Conservation (phyloP, 2,888 invertebrate genomes). For the Embidobia sp. region DNA sequence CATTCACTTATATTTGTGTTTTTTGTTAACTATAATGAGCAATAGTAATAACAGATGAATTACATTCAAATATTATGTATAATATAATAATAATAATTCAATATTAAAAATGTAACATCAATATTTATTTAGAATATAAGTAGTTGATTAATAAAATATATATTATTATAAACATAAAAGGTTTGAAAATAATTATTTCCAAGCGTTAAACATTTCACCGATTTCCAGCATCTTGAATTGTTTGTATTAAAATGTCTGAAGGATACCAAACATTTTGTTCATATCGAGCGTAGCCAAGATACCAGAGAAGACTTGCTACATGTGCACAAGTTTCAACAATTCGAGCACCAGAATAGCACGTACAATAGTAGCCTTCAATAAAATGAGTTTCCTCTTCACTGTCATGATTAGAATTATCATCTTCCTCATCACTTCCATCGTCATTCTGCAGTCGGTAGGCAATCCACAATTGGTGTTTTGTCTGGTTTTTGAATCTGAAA, state of each 20-base stretch:
- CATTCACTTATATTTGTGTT: too few relatives aligned
- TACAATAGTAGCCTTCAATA: not conserved
- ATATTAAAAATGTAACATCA: too few relatives aligned
- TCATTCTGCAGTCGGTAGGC: slow-evolving; percentile 26
- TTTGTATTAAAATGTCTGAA: not conserved
- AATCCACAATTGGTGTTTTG: slow-evolving; percentile 45
- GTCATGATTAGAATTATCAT: not conserved
- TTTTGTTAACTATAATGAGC: too few relatives aligned
- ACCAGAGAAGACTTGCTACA: slow-evolving; percentile 6
- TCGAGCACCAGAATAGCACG: not conserved
- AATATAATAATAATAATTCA: too few relatives aligned
- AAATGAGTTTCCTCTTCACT: too few relatives aligned
- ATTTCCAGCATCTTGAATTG: slow-evolving; percentile 29
- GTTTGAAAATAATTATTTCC: not conserved
- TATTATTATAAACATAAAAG: not conserved
- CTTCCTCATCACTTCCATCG: not conserved
- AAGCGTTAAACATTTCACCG: not conserved
- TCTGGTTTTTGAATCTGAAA: slow-evolving; percentile 36
- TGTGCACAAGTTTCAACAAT: slow-evolving; percentile 6
- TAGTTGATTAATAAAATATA: too few relatives aligned
- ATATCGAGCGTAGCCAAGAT: slow-evolving; percentile 7
- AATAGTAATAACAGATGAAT: too few relatives aligned
- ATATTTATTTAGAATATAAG: too few relatives aligned
- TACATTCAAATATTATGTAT: too few relatives aligned
- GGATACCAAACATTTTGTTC: slow-evolving; percentile 20